Conservation (phyloP, 2,888 invertebrate species). For the Gnatocerus cornutus region DNA sequence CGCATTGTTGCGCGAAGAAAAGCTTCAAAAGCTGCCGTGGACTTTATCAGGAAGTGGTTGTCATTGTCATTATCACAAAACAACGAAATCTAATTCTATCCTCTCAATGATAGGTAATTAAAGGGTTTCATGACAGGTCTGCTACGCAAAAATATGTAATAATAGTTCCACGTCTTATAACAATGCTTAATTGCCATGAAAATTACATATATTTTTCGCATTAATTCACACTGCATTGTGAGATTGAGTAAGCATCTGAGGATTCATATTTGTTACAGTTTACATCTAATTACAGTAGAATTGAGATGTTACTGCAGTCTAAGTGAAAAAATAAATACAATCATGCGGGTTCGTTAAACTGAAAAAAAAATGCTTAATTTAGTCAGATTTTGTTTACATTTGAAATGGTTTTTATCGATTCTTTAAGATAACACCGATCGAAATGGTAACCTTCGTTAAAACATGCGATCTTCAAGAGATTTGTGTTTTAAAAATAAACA, state of each 20-base stretch:
- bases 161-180: not conserved
- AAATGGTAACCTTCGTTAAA: no score
- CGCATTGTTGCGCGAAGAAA: not conserved
- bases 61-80: not conserved
- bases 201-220: not conserved
- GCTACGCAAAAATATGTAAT: not conserved
- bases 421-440: no score
- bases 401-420: no score
- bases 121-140: not conserved
- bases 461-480: no score
- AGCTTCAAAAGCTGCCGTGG: not conserved
- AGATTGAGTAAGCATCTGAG: constrained; percentile 71
- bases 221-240: constrained; percentile 36
- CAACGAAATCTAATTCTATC: not conserved
- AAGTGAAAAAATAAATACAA: no score
- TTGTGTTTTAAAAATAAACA: no score
- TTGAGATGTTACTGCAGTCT: no score
- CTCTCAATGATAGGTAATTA: not conserved
- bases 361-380: no score
- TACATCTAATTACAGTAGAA: no score
- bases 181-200: not conserved
- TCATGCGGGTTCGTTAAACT: no score
- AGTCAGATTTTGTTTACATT: no score
- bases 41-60: not conserved
- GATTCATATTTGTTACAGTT: constrained; percentile 56